These are phyloP conservation scores for Pangasius sanitwongsei DNA, from an alignment of 2,797 vertebrate genomes.

Conservation along the genomic window DNA sequence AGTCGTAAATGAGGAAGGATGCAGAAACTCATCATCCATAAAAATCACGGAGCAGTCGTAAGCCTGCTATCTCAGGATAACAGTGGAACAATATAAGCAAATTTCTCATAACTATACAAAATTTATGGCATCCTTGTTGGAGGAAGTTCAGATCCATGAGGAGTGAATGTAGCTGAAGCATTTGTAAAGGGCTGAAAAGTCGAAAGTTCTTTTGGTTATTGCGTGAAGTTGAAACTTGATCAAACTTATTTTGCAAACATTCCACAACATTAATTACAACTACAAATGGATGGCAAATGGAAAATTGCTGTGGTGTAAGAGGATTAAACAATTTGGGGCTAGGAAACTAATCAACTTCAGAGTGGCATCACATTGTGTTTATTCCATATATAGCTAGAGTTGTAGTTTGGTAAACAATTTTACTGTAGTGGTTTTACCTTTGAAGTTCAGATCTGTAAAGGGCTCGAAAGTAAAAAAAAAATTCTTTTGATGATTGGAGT, in stretches of 20 bases:
- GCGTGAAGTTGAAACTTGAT: not conserved
- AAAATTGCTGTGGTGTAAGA: not conserved
- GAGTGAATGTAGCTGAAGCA: not conserved
- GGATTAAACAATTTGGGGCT: not conserved
- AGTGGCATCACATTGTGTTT: not conserved
- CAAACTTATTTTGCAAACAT: not conserved
- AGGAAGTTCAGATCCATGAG: not conserved
- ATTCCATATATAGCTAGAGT: not conserved
- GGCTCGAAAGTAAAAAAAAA: too few species aligned
- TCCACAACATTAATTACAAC: not conserved
- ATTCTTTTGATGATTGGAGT: too few species aligned
- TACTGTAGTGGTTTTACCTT: not conserved
- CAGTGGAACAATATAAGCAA: not conserved
- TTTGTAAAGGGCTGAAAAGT: slow-evolving; percentile 7
- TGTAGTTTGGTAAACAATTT: not conserved
- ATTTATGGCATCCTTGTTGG: slow-evolving; percentile 22
- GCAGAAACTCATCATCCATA: slow-evolving; percentile 13
- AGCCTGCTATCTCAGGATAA: slow-evolving; percentile 2
- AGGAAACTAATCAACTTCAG: not conserved
- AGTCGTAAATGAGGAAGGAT: slow-evolving; percentile 33
- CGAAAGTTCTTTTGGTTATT: not conserved
- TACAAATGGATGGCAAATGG: not conserved
- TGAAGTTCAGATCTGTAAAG: not conserved
- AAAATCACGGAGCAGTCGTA: not conserved
- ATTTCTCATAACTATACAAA: not conserved